Percentiles rank a stretch among this genome's conserved stretches.
Conservation (phyloP, 2,888 invertebrate genomes). For the Harmothoe impar region DNA sequence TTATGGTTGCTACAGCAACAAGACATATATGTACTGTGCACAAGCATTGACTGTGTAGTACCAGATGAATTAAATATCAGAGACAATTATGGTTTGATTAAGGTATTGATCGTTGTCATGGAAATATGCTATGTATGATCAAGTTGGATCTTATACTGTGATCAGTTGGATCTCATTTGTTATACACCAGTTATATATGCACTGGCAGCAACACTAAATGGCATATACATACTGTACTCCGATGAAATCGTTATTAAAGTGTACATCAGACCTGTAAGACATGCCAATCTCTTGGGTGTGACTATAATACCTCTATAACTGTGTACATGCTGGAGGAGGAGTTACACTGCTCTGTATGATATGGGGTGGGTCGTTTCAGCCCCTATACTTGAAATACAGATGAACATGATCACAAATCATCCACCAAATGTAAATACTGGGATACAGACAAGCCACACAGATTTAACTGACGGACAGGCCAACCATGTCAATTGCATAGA, state of each 20-base stretch:
- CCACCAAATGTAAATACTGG: conserved; percentile 44
- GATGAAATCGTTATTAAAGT: no score
- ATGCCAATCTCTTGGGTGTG: not conserved
- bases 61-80: not conserved
- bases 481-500: conserved; percentile 55
- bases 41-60: conserved; percentile 16
- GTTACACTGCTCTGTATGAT: not conserved
- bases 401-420: not conserved
- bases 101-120: conserved; percentile 19
- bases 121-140: not conserved
- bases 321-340: not conserved
- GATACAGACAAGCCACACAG: not conserved
- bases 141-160: not conserved
- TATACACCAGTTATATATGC: no score
- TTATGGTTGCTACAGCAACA: conserved; percentile 50
- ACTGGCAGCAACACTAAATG: not conserved
- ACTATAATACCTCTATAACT: not conserved
- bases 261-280: no score
- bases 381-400: not conserved
- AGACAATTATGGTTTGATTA: not conserved
- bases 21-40: conserved; percentile 32
- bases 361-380: not conserved
- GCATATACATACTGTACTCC: no score
- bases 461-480: not conserved
- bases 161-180: not conserved